A percentile compares a stretch with the other conserved stretches of the same genome.
Conservation (phyloP, 2,888 invertebrate species). For the Oasisia sp. region DNA sequence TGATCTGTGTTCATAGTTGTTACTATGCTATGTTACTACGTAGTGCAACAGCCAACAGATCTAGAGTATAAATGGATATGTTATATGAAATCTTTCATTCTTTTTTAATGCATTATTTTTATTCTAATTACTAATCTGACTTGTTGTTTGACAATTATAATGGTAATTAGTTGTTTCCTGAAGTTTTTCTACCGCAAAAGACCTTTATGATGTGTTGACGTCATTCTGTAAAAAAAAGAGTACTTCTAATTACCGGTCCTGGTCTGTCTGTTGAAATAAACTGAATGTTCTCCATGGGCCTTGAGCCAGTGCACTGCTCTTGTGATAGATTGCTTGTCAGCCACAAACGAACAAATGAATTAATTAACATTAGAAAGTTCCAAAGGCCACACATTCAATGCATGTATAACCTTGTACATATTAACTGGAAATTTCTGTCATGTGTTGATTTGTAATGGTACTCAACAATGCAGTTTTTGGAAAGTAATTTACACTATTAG, state of each 20-base stretch:
- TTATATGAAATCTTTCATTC: not conserved
- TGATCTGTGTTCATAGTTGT: too few relatives aligned
- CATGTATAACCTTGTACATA: too few relatives aligned
- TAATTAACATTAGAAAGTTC: too few relatives aligned
- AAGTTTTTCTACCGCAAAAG: too few relatives aligned
- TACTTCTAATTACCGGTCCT: not conserved
- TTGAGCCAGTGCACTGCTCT: not conserved
- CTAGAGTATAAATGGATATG: too few relatives aligned
- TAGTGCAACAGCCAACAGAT: too few relatives aligned
- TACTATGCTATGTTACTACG: too few relatives aligned
- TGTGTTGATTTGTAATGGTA: not conserved
- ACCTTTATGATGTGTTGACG: not conserved
- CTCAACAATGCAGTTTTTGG: not conserved
- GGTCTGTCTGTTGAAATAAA: not conserved
- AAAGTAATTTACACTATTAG: not conserved
- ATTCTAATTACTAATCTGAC: not conserved
- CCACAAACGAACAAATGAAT: not conserved
- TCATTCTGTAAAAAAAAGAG: not conserved
- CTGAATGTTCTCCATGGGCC: not conserved
- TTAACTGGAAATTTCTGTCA: not conserved
- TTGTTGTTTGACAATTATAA: not conserved
- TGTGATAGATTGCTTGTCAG: not conserved
- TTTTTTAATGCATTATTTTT: not conserved
- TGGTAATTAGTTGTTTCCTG: too few relatives aligned
- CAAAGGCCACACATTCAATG: too few relatives aligned